Evolutionary conservation across 2,888 invertebrate species (phyloP).

Genomic region (Bibio marci): DNA sequence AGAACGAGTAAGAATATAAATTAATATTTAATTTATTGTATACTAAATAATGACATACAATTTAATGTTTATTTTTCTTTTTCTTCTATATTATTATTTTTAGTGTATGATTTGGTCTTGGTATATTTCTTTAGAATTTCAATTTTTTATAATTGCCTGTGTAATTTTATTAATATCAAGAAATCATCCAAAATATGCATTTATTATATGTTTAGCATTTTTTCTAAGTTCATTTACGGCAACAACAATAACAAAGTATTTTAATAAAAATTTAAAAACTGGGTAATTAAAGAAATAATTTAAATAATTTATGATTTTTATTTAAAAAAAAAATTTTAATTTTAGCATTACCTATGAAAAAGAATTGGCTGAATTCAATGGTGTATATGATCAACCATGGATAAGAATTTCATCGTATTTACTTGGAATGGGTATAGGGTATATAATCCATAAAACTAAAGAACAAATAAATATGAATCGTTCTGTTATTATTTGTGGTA

Average conservation of each 20-base stretch:
- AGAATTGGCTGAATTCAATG: slow-evolving; percentile 42
- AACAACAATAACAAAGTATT: slow-evolving; percentile 27
- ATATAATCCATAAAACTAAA: slow-evolving; percentile 48
- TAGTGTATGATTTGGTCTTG: slow-evolving; percentile 72
- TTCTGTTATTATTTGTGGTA: slow-evolving; percentile 15
- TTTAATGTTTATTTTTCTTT: not conserved
- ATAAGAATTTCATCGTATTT: slow-evolving; percentile 56
- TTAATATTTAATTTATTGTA: too few species aligned
- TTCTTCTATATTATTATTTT: slow-evolving; percentile 1
- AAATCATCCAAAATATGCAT: slow-evolving; percentile 21
- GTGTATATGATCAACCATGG: slow-evolving; percentile 57
- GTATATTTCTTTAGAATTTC: slow-evolving; percentile 61
- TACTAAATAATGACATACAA: too few species aligned
- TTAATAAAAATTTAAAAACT: slow-evolving; percentile 19
- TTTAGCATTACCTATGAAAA: slow-evolving; percentile 27
- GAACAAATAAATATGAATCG: slow-evolving; percentile 20
- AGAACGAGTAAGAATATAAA: slow-evolving; percentile 34
- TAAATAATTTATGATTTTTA: not conserved
- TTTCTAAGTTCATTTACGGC: slow-evolving; percentile 31
- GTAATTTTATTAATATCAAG: slow-evolving; percentile 43
- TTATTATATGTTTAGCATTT: slow-evolving; percentile 23
- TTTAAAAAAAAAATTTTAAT: slow-evolving; percentile 7
- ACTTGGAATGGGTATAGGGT: slow-evolving; percentile 54
- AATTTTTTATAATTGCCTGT: slow-evolving; percentile 52
- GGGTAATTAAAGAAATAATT: slow-evolving; percentile 15